Evolutionary conservation across 2,888 invertebrate species (phyloP).

Genomic region (Epiblema foenella): DNA sequence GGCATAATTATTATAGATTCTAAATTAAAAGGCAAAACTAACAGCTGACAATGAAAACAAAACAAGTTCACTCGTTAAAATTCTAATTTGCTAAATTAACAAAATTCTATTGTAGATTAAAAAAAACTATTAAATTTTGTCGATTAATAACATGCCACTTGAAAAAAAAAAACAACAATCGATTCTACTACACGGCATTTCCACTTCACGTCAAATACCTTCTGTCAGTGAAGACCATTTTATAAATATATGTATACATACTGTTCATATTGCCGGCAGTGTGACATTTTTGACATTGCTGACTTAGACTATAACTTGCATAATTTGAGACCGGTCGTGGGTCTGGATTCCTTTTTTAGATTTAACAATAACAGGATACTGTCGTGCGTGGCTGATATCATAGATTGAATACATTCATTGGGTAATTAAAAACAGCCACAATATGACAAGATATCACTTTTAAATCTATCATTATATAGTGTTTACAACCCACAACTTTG

Average conservation of each 20-base stretch:
- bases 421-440: too few relatives aligned
- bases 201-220: constrained; percentile 8
- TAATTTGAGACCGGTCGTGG: too few relatives aligned
- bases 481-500: too few relatives aligned
- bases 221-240: background rate
- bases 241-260: background rate
- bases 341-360: too few relatives aligned
- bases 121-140: background rate
- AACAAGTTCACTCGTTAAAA: background rate
- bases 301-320: too few relatives aligned
- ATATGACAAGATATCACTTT: too few relatives aligned
- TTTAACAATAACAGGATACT: too few relatives aligned
- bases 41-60: background rate
- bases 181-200: constrained; percentile 24
- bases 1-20: constrained; percentile 22
- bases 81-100: background rate
- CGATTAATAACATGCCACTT: constrained; percentile 22
- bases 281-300: background rate
- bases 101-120: background rate
- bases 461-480: too few relatives aligned
- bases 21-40: background rate
- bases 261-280: background rate
- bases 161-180: constrained; percentile 12
- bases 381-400: too few relatives aligned
- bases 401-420: too few relatives aligned